Conservation (phyloP, 1,140 invertebrate species). For the Lucilia sericata region DNA sequence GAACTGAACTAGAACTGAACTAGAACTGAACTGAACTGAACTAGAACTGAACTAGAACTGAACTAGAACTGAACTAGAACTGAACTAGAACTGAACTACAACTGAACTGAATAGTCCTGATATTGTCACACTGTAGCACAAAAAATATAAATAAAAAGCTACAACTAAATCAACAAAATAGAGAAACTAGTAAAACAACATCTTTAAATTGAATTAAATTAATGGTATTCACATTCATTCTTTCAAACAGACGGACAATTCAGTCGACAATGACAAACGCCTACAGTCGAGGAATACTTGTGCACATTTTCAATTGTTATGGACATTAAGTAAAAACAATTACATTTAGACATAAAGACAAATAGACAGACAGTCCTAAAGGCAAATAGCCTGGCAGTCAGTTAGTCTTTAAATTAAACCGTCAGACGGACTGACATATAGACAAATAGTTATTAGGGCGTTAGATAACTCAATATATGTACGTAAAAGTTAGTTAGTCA, state of each 20-base stretch:
- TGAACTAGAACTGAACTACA: too few relatives aligned
- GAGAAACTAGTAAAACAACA: not conserved
- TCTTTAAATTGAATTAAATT: conserved; percentile 26
- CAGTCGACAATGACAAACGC: conserved; percentile 14
- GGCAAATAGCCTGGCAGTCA: not conserved
- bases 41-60: too few relatives aligned
- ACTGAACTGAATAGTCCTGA: too few relatives aligned
- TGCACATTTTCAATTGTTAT: conserved; percentile 15
- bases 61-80: too few relatives aligned
- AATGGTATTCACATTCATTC: conserved; percentile 5
- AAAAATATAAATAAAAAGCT: not conserved
- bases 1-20: too few relatives aligned
- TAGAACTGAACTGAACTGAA: too few relatives aligned
- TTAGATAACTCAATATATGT: not conserved
- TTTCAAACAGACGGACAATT: not conserved
- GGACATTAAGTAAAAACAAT: conserved; percentile 26
- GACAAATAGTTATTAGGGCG: not conserved
- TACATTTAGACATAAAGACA: not conserved
- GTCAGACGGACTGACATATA: not conserved
- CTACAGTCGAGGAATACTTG: not conserved
- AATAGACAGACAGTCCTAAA: not conserved
- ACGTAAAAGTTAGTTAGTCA: not conserved
- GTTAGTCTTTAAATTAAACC: not conserved
- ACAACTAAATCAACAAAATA: not conserved
- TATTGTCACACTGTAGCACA: too few relatives aligned